Evolutionary conservation across 1,140 invertebrate species (phyloP), one percentile per base, ranked within the genome.

Genomic region (Diorhabda sublineata): DNA sequence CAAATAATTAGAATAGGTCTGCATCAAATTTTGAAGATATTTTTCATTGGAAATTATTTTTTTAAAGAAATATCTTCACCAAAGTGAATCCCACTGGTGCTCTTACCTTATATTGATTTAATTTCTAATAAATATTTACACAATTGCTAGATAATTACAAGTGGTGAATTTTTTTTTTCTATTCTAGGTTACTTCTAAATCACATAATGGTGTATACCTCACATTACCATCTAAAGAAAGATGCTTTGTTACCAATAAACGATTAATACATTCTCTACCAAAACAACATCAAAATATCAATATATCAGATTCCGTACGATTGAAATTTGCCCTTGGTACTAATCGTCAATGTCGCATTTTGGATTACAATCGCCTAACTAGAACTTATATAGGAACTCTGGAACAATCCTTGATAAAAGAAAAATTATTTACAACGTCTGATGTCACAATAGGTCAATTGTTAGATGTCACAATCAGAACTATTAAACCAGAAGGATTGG

Each of bases 361-460:
- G 2, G 78, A 83, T 5, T 90, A 88, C 75, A 82, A 83, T 75
- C 76, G 78, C 3, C 81, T 89, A 65, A 87, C 89, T 64, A 81
- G 79, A 9, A 72, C 86, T 9, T 89, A 86, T 71, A 81, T 88
- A 52, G 88, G 87, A 69, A 83, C 86, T 2, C 84, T 88, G 76
- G 82, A 88, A 76, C 78, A 83, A 64, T 76, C 82, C 7, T 44
- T 87, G 2, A 67, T 90, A 0, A 77, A 85, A 45, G 78, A 85
- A 60, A 84, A 83, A 61, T 74, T 81, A 70, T 85, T 87, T 58
- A 80, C 78, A 0, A 63, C 80, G 3, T 74, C 77, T n/a, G 84
- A 88, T 74, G 73, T 89, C 0, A 74, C 79, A 63, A 67, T 83
- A 1, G 89, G 89, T 0, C 80, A 86, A 42, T 60, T 83, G 52